Conservation (phyloP, 2,797 vertebrate genomes). For the Propithecus deckenii region DNA sequence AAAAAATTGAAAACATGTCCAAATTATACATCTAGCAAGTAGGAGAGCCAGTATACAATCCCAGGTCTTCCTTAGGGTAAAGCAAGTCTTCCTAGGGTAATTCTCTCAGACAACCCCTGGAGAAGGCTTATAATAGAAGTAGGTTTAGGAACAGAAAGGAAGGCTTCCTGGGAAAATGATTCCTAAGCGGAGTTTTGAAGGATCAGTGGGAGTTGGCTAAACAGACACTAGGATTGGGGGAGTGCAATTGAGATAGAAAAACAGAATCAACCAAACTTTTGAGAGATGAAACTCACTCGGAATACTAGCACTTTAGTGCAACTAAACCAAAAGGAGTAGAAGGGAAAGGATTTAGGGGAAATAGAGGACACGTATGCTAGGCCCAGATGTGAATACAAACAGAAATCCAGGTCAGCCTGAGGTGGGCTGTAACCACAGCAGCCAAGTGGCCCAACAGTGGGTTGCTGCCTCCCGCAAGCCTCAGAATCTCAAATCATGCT, state of each 20-base stretch:
- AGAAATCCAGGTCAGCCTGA: neutral
- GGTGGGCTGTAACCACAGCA: neutral
- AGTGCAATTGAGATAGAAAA: neutral
- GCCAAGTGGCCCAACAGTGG: accelerated
- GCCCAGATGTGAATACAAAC: neutral
- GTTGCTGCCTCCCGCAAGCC: neutral
- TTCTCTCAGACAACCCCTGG: neutral
- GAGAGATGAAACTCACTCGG: neutral
- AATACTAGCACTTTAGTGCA: neutral
- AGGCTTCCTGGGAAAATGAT: neutral
- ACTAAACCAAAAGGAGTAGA: neutral
- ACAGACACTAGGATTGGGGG: neutral
- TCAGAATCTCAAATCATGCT: neutral
- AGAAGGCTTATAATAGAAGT: neutral
- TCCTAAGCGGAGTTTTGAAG: neutral
- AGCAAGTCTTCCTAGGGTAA: neutral
- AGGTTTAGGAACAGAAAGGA: neutral
- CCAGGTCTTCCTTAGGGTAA: neutral
- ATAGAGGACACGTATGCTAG: too few relatives aligned
- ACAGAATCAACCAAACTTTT: neutral
- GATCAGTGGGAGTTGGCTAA: neutral
- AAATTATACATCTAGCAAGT: neutral
- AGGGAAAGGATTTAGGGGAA: neutral
- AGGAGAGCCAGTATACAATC: neutral
- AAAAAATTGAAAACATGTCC: neutral